Percentiles rank a stretch among this genome's conserved stretches.
These are phyloP conservation scores for Epinotia bilunana DNA, from an alignment of 2,888 invertebrate species.

Conservation along the genomic window DNA sequence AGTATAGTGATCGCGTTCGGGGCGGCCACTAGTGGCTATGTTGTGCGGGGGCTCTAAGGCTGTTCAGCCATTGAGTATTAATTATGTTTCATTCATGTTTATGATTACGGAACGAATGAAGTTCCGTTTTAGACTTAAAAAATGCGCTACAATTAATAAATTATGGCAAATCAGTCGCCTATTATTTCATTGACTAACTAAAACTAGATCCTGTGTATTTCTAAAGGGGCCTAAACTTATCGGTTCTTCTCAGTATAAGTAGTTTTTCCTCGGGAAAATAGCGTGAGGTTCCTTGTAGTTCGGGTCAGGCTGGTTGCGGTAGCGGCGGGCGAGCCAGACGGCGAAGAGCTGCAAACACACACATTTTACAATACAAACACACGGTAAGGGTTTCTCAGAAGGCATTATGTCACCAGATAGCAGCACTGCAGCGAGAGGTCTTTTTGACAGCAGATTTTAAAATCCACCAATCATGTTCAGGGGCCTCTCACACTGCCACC, in stretches of 20 bases:
- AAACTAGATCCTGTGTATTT: slow-evolving; percentile 26
- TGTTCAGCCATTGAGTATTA: neutral
- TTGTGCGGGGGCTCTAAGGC: too few relatives aligned
- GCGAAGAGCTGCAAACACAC: slow-evolving; percentile 89
- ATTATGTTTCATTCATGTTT: neutral
- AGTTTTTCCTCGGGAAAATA: slow-evolving; percentile 87
- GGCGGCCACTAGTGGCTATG: too few relatives aligned
- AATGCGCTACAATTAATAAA: neutral
- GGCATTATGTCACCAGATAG: too few relatives aligned
- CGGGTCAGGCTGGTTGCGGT: slow-evolving; percentile 92
- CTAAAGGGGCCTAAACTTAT: slow-evolving; percentile 19
- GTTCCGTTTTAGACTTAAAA: neutral
- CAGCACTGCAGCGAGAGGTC: too few relatives aligned
- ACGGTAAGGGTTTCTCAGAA: too few relatives aligned
- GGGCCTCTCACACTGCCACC: too few relatives aligned
- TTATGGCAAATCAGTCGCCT: slow-evolving; percentile 31
- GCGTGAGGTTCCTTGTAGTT: slow-evolving; percentile 89
- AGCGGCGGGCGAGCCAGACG: slow-evolving; percentile 91
- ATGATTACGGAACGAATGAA: neutral
- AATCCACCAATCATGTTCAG: too few relatives aligned
- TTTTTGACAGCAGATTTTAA: too few relatives aligned
- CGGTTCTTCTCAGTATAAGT: slow-evolving; percentile 70
- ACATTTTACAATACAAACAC: neutral
- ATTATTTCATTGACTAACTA: slow-evolving; percentile 42
- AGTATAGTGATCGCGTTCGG: too few relatives aligned